A percentile compares a stretch with the other conserved stretches of the same genome.
phyloP scores from a whole-genome alignment of 2,797 vertebrate species.

The Eulemur albifrons region DNA sequence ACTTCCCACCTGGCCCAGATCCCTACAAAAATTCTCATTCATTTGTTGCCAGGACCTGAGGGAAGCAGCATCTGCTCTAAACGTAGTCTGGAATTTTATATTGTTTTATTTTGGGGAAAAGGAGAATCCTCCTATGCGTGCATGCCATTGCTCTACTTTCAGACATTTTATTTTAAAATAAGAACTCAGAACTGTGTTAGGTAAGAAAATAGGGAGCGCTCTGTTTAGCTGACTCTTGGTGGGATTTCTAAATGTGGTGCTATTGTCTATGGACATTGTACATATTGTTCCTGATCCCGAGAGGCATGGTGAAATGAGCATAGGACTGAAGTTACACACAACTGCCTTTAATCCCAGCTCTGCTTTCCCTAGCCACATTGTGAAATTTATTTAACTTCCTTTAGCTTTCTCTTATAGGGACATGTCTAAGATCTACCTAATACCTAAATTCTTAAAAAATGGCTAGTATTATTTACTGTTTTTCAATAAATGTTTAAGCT shows the following conservation, averaged over 20 bases:
- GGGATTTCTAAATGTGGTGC: neutral
- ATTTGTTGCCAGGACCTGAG: neutral
- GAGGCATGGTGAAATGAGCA: neutral
- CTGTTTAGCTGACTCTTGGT: neutral
- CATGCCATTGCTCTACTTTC: neutral
- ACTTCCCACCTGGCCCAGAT: neutral
- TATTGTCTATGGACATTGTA: neutral
- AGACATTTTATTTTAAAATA: constrained; percentile 37
- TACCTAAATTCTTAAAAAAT: neutral
- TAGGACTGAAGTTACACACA: neutral
- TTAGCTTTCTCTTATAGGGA: neutral
- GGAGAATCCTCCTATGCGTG: neutral
- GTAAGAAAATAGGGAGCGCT: neutral
- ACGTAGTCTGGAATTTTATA: neutral
- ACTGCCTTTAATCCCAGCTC: neutral
- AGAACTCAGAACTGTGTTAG: neutral
- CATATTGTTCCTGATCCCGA: neutral
- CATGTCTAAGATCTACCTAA: neutral
- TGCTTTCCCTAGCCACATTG: neutral
- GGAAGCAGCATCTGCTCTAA: constrained; percentile 24
- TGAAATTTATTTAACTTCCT: neutral
- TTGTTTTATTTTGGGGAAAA: constrained; percentile 21
- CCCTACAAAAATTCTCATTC: constrained; percentile 22
- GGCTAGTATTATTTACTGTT: neutral
- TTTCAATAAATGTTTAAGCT: neutral